Base-by-base conservation (phyloP, 2,113 vertebrate species). In the Leptobrachium leishanense region DNA sequence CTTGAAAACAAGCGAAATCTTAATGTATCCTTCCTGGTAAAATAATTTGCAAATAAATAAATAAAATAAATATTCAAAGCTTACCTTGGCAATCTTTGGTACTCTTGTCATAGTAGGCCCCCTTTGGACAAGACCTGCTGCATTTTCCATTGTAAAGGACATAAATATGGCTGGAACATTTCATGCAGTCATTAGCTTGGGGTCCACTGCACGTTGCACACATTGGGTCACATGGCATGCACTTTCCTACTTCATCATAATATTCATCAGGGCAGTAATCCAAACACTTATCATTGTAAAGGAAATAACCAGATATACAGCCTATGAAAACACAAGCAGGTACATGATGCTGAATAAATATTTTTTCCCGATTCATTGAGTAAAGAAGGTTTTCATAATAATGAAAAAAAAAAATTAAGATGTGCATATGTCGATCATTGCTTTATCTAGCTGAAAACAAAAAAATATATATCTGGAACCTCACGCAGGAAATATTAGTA, bases 171-270 rank as follows among this genome's bases (percentile, higher is more conserved):
- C 80, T 20, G 2, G 10, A 0, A 55, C 98, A 99, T 43, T n/a
- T 15, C 7, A 72, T 79, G n/a, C 98, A 98, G 88, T 98, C 93
- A 0, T 96, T 91, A 0, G 55, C 69, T 4, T 89, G 85, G 0
- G 94, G 96, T 2, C 97, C 96, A 0, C 83, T 90, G 82, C 97
- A 98, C 0, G 90, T 82, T 53, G 82, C 82, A 74, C 97, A 98
- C 4, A 90, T 74, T 0, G 65, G 3, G 4, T 98, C 92, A 83
- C 97, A 99, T 15, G 62, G 82, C 70, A 90, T 70, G 65, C 97
- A 99, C 69, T 85, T 87, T 53, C 66, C 44, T 0, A 84, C 64
- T 15, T 88, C 91, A 2, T 83, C 68, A 0, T 93, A 97, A 87
- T 89, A 96, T 1, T 86, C 85, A 0, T 13, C 1, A 9, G 97